These are phyloP conservation scores for Stichodactyla helianthus DNA, from an alignment of 64 coral and sea anemone species.

Conservation along the genomic window DNA sequence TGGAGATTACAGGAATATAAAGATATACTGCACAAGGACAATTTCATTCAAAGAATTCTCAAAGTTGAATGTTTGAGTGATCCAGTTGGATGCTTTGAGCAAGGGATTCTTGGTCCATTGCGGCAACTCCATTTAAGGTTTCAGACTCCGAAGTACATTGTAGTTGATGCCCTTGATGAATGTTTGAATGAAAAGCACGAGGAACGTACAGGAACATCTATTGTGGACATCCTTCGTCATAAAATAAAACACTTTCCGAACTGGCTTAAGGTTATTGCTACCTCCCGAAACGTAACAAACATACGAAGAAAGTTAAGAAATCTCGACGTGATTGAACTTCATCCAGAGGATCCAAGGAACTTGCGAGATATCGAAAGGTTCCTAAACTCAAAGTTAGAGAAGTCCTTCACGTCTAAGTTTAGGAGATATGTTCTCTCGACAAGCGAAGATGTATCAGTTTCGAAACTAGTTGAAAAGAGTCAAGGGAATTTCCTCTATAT, in stretches of 20 bases:
- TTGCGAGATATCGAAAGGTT: conserved; percentile 51
- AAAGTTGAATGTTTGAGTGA: conserved; percentile 38
- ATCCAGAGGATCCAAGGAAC: conserved; percentile 44
- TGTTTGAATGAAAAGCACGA: conserved; percentile 28
- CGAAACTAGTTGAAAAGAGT: conserved; percentile 44
- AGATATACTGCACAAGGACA: conserved; percentile 18
- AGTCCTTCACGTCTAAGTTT: not conserved
- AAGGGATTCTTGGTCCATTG: conserved; percentile 39
- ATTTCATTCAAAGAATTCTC: conserved; percentile 25
- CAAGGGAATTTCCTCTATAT: conserved; percentile 76
- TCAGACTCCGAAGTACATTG: conserved; percentile 20
- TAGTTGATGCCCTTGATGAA: conserved; percentile 64
- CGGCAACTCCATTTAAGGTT: conserved; percentile 7
- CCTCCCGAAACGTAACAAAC: conserved; percentile 43
- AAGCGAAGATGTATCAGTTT: not conserved
- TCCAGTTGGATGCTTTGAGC: conserved; percentile 47
- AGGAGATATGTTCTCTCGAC: not conserved
- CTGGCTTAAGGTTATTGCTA: conserved; percentile 66
- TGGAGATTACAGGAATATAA: conserved; percentile 39
- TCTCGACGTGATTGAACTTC: conserved; percentile 16
- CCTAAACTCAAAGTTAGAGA: not conserved
- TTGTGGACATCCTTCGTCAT: conserved; percentile 49
- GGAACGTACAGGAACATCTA: not conserved
- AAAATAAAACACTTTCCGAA: conserved; percentile 49
- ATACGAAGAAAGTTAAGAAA: conserved; percentile 14